phyloP scores from a whole-genome alignment of 2,797 vertebrate species.

The Phataginus tricuspis region DNA sequence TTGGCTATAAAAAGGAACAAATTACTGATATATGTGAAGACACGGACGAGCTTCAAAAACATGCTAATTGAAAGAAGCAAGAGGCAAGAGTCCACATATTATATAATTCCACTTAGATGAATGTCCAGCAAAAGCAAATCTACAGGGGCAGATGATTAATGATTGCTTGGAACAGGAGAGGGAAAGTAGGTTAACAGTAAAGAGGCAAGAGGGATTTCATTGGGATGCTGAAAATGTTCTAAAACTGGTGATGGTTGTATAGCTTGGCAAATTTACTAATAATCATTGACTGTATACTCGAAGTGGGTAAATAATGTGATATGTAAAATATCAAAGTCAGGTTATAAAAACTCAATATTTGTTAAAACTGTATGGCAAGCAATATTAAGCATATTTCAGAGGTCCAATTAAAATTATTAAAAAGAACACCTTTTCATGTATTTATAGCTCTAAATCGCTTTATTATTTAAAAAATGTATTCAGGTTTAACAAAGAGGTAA shows the following conservation, averaged over 20 bases:
- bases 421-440: background rate
- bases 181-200: background rate
- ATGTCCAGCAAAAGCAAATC: background rate
- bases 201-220: background rate
- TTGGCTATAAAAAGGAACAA: too few relatives aligned
- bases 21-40: background rate
- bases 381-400: background rate
- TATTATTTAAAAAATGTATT: background rate
- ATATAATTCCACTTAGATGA: background rate
- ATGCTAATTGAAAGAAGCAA: background rate
- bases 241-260: background rate
- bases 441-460: constrained; percentile 2
- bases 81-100: background rate
- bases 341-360: background rate
- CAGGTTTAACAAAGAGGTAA: background rate
- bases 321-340: background rate
- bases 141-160: background rate
- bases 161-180: background rate
- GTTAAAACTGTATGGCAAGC: background rate
- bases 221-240: background rate
- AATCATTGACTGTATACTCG: background rate
- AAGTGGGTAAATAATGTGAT: background rate
- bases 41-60: background rate
- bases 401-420: background rate
- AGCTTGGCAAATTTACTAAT: background rate